Evolutionary conservation across 2,113 vertebrate species (phyloP), one percentile per base, ranked within the genome.

Genomic region (Dasypus novemcinctus): DNA sequence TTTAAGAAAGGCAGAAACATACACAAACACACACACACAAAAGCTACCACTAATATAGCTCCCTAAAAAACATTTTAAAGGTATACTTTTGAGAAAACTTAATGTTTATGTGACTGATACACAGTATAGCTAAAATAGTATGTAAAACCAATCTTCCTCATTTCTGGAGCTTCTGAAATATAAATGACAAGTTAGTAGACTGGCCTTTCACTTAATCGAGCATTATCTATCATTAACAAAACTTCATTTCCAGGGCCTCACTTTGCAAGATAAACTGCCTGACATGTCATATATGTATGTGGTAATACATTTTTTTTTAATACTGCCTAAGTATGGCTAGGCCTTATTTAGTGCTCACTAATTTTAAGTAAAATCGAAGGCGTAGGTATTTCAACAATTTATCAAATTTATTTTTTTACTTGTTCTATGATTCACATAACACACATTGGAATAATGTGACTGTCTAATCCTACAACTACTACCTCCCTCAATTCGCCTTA

Each of bases 151-250:
- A 93, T 93, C 63, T 95, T 96, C 43, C 76, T 88, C 88, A 92
- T 92, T 85, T 94, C 46, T 43, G 92, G 49, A 59, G 31, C 72
- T 85, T 97, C 72, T 87, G 38, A 79, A 91, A 93, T 72, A 43
- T 95, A 91, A 91, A 84, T 87, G 61, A 86, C 31, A 87, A 94
- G 74, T 94, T 87, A 90, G 66, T 23, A 85, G 49, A 61, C 52
- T 41, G 49, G 31, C 61, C 87, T 96, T 93, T 95, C 49, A 85
- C 87, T 95, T 52, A 88, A 69, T 4, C 54, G n/a, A 85, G 61
- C 61, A 63, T 95, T 93, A 97, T 95, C 95, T 96, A 52, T 96
- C 64, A 91, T 75, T 93, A 92, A 93, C 89, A 83, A n/a, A 89
- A 94, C 82, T 87, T 69, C 49, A 92, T 76, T 92, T 91, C 93